Evolutionary conservation across 2,888 invertebrate genomes (phyloP), one percentile per base, ranked within the genome.

Genomic region (Allolobophora icterica): DNA sequence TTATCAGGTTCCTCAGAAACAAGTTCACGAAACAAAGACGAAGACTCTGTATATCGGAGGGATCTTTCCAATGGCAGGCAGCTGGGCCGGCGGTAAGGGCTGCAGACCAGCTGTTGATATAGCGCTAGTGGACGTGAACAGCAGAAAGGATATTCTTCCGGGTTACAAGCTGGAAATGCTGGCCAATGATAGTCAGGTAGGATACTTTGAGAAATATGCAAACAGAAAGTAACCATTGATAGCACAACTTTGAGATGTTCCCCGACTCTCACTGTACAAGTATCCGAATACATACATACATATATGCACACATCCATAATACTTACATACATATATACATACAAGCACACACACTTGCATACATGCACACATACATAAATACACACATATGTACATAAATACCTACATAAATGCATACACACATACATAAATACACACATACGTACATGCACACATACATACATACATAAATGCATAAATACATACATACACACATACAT

Each of bases 81-180:
- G 99, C 94, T 99, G 99, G 99, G 98, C 99, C 94, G 99, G 99
- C 71, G 99, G 99, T 11, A 98, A 98, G 96, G 99, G 99, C 21
- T 99, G 99, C 96, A 97, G 98, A 96, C 99, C 99, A 83, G 99
- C 99, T 89, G 99, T 99, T 92, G 97, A 97, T 95, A 97, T 99
- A 96, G 99, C 99, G 71, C 96, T 99, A 94, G 97, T 98, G 94
- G 99, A 99, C 96, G 98, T 99, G 93, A 99, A 99, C 96, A 97
- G 97, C 91, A 96, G 97, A 94, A 96, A 97, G 92, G 97, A 98
- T 96, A 96, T 99, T 94, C 96, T 99, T 94, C 98, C 98, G 90
- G 98, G 98, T 91, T 99, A 98, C 96, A 97, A 97, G 94, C 96
- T 99, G 94, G 97, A 97, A 94, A 96, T 99, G 94, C 98, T 98